Evolutionary conservation across 37 sponge, comb jelly and placozoan genomes (phyloP), one percentile per base, ranked within the genome.

Genomic region (Aplysina aerophoba): DNA sequence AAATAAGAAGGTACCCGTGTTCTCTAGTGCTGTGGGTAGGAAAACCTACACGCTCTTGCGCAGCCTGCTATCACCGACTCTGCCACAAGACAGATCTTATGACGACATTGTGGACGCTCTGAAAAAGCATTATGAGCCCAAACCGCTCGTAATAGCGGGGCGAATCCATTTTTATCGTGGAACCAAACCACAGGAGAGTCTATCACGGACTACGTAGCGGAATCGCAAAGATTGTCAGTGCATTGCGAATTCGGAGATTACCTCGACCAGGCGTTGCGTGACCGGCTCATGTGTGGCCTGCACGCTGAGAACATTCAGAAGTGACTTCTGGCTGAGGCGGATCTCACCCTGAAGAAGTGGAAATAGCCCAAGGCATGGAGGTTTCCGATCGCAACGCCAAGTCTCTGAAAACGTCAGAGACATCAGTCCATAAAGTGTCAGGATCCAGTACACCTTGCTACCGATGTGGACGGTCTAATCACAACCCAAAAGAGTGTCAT

Each of bases 61-160:
- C 17, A 79, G 79, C 53, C 79, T 79, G 55, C 11, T 79, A 22
- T 39, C 79, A 53, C 79, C 79, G 27, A 50, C 41, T 21, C 28
- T 30, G 30, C 53, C 54, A 15, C 28, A 41, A 24, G 44, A 35
- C 40, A 75, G 15, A 44, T 75, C 77, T 19, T 75, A 35, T 25
- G 81, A 53, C 15, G 30, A 62, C 56, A 55, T 80, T 25, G 21
- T 27, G 59, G 35, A 80, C 16, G 30, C 28, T 27, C 59, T 80
- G 31, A 30, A 28, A n/a, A 27, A 27, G 30, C 66, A 83, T 19
- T 83, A 63, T 22, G 83, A 64, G 28, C 83, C 83, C 14, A 80
- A 80, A 57, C 81, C 59, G 81, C 59, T 80, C 27, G 30, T 56
- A 20, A 56, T 83, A 22, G 83, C 68, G 27, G 83, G 31, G 35